A percentile compares a stretch with the other conserved stretches of the same genome.
Conservation (phyloP, 2,113 vertebrate genomes). For the Isichthys henryi region DNA sequence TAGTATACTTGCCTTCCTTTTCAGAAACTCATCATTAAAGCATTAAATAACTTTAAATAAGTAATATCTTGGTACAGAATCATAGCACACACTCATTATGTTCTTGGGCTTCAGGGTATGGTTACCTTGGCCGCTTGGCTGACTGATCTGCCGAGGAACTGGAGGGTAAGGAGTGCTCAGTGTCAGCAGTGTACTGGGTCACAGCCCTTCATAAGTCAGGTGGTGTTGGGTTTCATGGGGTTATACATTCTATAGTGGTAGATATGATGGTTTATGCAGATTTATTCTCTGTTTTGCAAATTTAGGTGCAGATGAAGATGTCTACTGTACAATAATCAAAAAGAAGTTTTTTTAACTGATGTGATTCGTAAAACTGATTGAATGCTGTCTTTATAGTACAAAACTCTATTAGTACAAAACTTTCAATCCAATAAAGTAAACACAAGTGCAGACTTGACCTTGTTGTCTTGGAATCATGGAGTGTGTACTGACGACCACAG, state of each 20-base stretch:
- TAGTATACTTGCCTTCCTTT: neutral
- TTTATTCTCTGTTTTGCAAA: neutral
- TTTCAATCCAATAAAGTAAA: neutral
- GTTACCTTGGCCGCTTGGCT: neutral
- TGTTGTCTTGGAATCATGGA: neutral
- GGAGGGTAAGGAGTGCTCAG: neutral
- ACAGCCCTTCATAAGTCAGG: neutral
- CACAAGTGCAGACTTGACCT: neutral
- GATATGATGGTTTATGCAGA: neutral
- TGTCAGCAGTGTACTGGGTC: neutral
- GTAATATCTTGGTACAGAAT: neutral
- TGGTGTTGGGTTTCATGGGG: neutral
- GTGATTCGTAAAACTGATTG: neutral
- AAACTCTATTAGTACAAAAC: neutral
- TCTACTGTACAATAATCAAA: neutral
- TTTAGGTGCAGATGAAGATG: neutral
- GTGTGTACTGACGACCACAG: neutral
- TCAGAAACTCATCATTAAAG: neutral
- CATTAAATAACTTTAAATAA: neutral
- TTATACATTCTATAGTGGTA: neutral
- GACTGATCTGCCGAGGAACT: neutral
- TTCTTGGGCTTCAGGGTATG: neutral
- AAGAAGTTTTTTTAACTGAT: neutral
- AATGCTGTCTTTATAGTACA: neutral
- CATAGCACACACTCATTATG: neutral